Conservation (phyloP, 2,797 vertebrate species). For the Phoeniculus purpureus region DNA sequence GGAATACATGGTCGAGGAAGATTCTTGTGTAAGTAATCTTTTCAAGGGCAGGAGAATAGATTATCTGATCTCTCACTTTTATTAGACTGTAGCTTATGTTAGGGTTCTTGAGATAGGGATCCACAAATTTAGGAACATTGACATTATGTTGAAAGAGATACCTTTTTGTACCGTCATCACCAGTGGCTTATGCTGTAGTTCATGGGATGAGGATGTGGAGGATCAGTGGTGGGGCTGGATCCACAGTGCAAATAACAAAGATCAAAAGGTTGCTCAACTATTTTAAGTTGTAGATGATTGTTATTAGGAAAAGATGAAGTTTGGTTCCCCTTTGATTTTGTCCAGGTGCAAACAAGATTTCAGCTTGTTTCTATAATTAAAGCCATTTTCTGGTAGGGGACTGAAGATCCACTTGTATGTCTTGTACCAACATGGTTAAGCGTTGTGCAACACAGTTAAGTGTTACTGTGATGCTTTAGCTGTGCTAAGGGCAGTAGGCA, state of each 20-base stretch:
- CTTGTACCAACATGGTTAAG: not conserved
- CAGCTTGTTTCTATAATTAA: not conserved
- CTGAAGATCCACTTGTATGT: not conserved
- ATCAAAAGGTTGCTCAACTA: not conserved
- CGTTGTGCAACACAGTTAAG: fast-evolving
- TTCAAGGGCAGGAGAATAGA: not conserved
- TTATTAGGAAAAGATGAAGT: not conserved
- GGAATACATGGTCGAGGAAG: not conserved
- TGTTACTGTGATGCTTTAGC: not conserved
- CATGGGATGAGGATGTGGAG: not conserved
- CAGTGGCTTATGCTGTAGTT: not conserved
- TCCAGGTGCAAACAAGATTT: not conserved
- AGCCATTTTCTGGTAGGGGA: not conserved
- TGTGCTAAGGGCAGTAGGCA: not conserved
- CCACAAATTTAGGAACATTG: not conserved
- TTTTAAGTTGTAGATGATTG: not conserved
- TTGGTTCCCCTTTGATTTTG: not conserved
- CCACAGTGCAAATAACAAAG: not conserved
- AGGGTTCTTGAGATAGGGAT: not conserved
- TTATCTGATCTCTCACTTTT: not conserved
- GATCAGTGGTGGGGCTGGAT: not conserved
- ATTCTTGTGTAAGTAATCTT: not conserved
- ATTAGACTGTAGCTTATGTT: not conserved
- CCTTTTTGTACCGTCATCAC: not conserved
- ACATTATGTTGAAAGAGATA: not conserved